These are phyloP conservation scores for Melanerpes formicivorus DNA, from an alignment of 2,113 vertebrate species.

Conservation along the genomic window DNA sequence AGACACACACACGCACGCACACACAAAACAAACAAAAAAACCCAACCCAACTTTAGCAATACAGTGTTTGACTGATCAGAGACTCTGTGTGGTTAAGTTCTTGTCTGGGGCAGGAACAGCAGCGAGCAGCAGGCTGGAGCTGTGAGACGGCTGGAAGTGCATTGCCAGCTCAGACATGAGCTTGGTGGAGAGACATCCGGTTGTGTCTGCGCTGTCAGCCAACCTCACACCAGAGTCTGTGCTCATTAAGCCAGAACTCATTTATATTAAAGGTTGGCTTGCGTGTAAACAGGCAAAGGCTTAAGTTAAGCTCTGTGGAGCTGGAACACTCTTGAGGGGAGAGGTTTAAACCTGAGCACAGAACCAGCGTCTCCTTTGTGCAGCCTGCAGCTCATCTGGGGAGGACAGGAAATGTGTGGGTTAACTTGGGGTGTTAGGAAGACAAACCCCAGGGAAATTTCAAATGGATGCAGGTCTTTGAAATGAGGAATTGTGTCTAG, in stretches of 20 bases:
- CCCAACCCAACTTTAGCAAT: background rate
- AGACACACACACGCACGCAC: background rate
- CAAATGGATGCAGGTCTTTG: slow-evolving; percentile 9
- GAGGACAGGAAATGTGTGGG: slow-evolving; percentile 48
- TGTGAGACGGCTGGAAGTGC: background rate
- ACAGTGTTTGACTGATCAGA: background rate
- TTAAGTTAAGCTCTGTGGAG: background rate
- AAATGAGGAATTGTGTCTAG: slow-evolving; percentile 34
- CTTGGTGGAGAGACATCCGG: background rate
- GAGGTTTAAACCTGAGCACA: background rate
- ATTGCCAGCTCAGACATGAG: background rate
- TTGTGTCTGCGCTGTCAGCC: background rate
- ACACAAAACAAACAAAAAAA: too few relatives aligned
- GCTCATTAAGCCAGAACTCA: background rate
- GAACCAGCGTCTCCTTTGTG: background rate
- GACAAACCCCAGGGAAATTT: slow-evolving; percentile 33
- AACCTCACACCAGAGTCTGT: background rate
- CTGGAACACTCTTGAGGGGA: background rate
- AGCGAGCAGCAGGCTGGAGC: background rate
- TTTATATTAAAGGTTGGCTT: background rate
- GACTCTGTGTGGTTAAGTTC: background rate
- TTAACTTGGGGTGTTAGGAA: background rate
- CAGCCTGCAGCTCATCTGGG: background rate
- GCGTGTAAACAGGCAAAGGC: background rate
- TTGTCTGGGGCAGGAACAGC: background rate